A percentile compares a stretch with the other conserved stretches of the same genome.
These are phyloP conservation scores for Meteorus colon DNA, from an alignment of 2,888 invertebrate genomes.

Conservation along the genomic window DNA sequence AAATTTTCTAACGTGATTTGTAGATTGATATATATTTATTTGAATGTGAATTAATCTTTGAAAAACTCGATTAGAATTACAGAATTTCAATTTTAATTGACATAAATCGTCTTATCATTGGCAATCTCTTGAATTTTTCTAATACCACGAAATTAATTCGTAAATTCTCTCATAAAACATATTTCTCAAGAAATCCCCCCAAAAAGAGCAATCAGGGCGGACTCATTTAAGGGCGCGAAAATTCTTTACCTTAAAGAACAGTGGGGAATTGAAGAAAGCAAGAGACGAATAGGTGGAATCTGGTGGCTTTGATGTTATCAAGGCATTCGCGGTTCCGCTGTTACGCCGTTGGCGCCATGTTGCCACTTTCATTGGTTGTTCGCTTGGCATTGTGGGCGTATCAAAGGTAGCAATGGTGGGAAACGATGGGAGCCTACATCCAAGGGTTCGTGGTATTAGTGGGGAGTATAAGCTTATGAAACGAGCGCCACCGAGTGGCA, in stretches of 20 bases:
- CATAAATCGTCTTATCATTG: too few species aligned
- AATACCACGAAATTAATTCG: background rate
- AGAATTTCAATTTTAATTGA: too few species aligned
- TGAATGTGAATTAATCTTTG: too few species aligned
- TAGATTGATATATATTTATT: too few species aligned
- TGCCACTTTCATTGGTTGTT: conserved; percentile 64
- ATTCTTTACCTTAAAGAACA: background rate
- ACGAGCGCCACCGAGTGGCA: conserved; percentile 45
- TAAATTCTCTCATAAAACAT: background rate
- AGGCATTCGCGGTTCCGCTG: conserved; percentile 49
- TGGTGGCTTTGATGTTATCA: conserved; percentile 58
- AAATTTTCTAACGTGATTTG: too few species aligned
- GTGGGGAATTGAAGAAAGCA: conserved; percentile 35
- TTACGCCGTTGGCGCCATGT: conserved; percentile 65
- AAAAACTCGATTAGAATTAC: too few species aligned
- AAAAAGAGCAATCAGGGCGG: background rate
- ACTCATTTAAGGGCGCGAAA: background rate
- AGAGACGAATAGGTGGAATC: conserved; percentile 60
- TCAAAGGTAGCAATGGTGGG: conserved; percentile 28
- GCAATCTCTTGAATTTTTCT: background rate
- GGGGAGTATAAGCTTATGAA: conserved; percentile 38
- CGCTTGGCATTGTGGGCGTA: conserved; percentile 58
- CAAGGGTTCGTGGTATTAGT: conserved; percentile 12
- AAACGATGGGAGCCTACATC: conserved; percentile 43
- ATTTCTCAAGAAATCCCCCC: background rate